Evolutionary conservation across 1,140 invertebrate genomes (phyloP).

Genomic region (Rhopalosiphum maidis): DNA sequence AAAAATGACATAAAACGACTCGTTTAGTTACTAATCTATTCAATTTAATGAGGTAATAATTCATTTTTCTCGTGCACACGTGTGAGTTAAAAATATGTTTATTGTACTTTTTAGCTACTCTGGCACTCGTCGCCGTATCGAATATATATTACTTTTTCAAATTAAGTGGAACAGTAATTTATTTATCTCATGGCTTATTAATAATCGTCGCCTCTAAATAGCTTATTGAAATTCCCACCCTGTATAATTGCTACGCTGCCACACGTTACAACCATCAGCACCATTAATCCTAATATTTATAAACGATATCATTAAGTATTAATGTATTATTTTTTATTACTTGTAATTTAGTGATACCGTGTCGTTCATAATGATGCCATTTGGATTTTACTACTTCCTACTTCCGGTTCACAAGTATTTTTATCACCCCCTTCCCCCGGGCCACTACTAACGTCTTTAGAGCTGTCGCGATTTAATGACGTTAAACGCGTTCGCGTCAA

Average conservation of each 20-base stretch:
- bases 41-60: constrained; percentile 14
- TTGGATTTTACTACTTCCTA: background rate
- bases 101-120: background rate
- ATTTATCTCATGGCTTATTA: background rate
- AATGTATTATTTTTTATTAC: background rate
- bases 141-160: background rate
- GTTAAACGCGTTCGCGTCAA: background rate
- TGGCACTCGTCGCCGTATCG: background rate
- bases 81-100: background rate
- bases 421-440: background rate
- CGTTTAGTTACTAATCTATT: background rate
- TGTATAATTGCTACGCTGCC: background rate
- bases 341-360: background rate
- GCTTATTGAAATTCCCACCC: background rate
- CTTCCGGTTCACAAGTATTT: background rate
- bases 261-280: background rate
- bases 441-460: background rate
- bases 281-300: background rate
- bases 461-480: background rate
- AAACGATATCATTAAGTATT: background rate
- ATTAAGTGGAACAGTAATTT: background rate
- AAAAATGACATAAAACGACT: no score
- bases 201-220: background rate
- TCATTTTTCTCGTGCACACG: background rate
- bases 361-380: background rate